These are phyloP conservation scores for Ladona fulva DNA, from an alignment of 1,140 invertebrate species.

Conservation along the genomic window DNA sequence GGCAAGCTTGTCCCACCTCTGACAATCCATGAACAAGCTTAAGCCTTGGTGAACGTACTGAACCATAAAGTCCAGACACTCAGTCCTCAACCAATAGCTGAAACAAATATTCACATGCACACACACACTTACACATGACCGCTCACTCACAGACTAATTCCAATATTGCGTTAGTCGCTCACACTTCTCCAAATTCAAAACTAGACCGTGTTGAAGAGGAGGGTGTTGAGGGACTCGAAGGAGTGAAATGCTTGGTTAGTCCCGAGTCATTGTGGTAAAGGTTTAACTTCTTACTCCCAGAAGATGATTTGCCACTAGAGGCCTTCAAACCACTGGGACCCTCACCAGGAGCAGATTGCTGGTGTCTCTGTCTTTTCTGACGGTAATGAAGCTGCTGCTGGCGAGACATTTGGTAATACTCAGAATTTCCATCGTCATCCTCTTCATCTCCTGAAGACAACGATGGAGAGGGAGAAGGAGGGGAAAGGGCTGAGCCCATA, in stretches of 20 bases:
- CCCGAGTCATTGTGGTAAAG: not conserved
- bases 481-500: constrained; percentile 39
- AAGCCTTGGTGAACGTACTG: too few relatives aligned
- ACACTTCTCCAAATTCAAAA: constrained; percentile 20
- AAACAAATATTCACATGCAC: too few relatives aligned
- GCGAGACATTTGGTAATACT: not conserved
- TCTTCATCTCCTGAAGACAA: constrained; percentile 44
- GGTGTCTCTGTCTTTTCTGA: not conserved
- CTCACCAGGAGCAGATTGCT: not conserved
- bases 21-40: too few relatives aligned
- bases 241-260: not conserved
- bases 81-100: too few relatives aligned
- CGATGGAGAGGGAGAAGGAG: constrained; percentile 47
- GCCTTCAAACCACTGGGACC: not conserved
- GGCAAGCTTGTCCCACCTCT: too few relatives aligned
- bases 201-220: constrained; percentile 11
- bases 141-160: too few relatives aligned
- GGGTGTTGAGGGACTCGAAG: constrained; percentile 10
- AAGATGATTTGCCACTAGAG: not conserved
- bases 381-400: not conserved
- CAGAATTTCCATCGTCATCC: constrained; percentile 35
- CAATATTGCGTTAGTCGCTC: not conserved
- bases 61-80: too few relatives aligned
- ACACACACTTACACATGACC: too few relatives aligned
- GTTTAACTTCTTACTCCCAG: not conserved